Percentiles rank a stretch among this genome's conserved stretches.
Evolutionary conservation across 2,888 invertebrate genomes (phyloP).

Genomic region (Neoaliturus tenellus): DNA sequence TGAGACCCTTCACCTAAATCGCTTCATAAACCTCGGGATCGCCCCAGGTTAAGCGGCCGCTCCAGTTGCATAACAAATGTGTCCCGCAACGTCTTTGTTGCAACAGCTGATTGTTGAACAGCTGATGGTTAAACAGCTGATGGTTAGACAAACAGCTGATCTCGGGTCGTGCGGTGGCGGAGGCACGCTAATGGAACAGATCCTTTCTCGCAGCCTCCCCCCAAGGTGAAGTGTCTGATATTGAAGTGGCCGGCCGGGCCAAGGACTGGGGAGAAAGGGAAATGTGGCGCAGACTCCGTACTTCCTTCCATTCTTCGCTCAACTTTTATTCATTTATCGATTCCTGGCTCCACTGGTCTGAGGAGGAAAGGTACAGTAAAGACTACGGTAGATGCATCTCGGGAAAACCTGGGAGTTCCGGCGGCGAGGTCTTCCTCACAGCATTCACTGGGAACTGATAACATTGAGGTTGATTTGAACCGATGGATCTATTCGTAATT

Average conservation of each 20-base stretch:
- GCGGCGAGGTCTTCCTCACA: neutral
- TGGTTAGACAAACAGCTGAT: conserved; percentile 21
- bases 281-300: conserved; percentile 17
- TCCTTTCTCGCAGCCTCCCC: conserved; percentile 4
- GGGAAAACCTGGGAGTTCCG: neutral
- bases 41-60: neutral
- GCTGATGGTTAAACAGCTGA: conserved; percentile 1
- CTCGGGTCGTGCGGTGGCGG: neutral
- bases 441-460: neutral
- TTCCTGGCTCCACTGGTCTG: conserved; percentile 28
- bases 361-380: neutral
- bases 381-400: neutral
- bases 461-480: neutral
- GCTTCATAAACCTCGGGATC: neutral
- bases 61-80: neutral
- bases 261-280: conserved; percentile 16
- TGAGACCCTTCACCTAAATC: conserved; percentile 11
- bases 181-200: neutral
- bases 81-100: conserved; percentile 18
- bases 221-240: conserved; percentile 44
- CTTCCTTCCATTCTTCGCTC: conserved; percentile 47
- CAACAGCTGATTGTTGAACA: conserved; percentile 6
- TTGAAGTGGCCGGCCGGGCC: conserved; percentile 22
- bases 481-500: neutral
- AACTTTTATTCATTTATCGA: conserved; percentile 43